Base-by-base conservation (phyloP, 2,888 invertebrate species). In the Lepidochrysops patricia region DNA sequence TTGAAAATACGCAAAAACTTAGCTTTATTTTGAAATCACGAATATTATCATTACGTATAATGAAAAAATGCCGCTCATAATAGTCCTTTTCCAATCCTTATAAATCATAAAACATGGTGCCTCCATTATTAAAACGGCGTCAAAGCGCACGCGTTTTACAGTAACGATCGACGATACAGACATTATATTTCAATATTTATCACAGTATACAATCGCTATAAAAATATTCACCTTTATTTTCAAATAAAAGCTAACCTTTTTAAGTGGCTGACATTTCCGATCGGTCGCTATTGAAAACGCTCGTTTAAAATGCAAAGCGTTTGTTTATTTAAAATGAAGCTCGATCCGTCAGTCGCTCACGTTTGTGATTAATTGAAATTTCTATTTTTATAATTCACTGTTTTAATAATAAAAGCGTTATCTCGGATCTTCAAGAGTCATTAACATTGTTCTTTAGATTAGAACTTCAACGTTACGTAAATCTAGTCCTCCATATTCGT, bases 211-310 rank as follows among this genome's bases (percentile, higher is more conserved):
- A 54, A 54, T 54, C 54, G 54, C 54, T 9, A 54, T 54, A 54
- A 54, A 54, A 54, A 54, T 29, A 54, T 54, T 54, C 54, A 32
- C 54, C 54, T 19, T 54, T 54, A 29, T 32, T 27, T 27, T 19
- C 54, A 32, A 54, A 54, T 29, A 29, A 29, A 27, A 12, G 27
- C 54, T 15, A 50, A 27, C 54, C 27, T 32, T 54, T 54, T 54
- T 19, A 54, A 54, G 32, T 54, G 54, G 54, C 54, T 27, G 54
- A 54, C 54, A 32, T 54, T 54, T 54, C 29, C 29, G 29, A 54
- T 54, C 43, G 54, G 54, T 52, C 54, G 54, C 29, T 12, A 6
- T 25, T 26, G 50, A 13, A 26, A n/a, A 26, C 29, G 54, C 7
- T 12, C 54, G 32, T 32, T 54, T 23, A 32, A 54, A 54, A 32